Evolutionary conservation across 2,113 vertebrate species (phyloP), one percentile per base, ranked within the genome.

Genomic region (Thinocorus orbignyianus): DNA sequence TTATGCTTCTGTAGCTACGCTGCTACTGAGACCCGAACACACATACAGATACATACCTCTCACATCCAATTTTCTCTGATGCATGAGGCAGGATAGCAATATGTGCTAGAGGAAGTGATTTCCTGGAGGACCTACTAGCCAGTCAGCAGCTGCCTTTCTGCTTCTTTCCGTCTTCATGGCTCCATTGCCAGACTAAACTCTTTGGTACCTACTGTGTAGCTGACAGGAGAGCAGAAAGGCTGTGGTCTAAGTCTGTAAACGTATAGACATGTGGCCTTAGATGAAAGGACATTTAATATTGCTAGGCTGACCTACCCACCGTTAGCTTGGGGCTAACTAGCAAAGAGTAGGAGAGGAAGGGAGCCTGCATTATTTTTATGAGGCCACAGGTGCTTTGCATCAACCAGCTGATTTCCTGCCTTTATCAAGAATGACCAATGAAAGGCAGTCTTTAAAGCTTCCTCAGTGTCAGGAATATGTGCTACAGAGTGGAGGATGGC

Each of bases 141-240:
- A 30, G 2, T n/a, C 49, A 60, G 23, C 31, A 68, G 28, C 37
- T 62, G 3, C 25, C 33, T 72, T 83, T 55, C 39, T 69, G 41
- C 57, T 71, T 68, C 25, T 37, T 81, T 33, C 20, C 49, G 17
- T 30, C 31, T 66, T 20, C 0, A 0, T 15, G 23, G 16, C 17
- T 35, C 12, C 22, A 7, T 77, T 57, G 44, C 12, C 58, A 41
- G 37, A 37, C 7, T 6, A 24, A 76, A 54, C 8, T 11, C 19
- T n/a, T 42, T 72, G 37, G 8, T 54, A 39, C 33, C 33, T 81
- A 17, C n/a, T 1, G 0, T 0, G 2, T 25, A 17, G 52, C 39
- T 66, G 35, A 42, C 5, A 71, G 28, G 24, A 72, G 22, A 60
- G 23, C 13, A 80, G 42, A 46, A 65, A 86, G 18, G 14, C 30